Evolutionary conservation across 2,797 vertebrate genomes (phyloP).

Genomic region (Enteromius anoplus): DNA sequence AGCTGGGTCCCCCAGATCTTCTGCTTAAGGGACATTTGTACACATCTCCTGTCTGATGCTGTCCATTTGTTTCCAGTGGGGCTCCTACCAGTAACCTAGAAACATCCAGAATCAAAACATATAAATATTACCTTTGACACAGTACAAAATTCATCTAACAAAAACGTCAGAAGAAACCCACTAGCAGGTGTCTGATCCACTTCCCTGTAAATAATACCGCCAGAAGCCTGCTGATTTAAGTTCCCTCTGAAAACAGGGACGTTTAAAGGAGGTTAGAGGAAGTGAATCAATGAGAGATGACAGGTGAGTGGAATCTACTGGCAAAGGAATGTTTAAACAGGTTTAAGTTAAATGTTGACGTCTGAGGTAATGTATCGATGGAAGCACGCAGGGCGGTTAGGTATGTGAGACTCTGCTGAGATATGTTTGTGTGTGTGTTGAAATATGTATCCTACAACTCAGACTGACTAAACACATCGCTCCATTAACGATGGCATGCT

Average conservation of each 20-base stretch:
- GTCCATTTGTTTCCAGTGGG: constrained; percentile 91
- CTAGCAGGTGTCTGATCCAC: constrained; percentile 29
- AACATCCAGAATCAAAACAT: constrained; percentile 46
- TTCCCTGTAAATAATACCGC: constrained; percentile 32
- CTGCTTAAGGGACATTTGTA: constrained; percentile 90
- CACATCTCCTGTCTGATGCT: constrained; percentile 93
- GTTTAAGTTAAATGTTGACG: constrained; percentile 34
- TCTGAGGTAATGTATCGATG: constrained; percentile 43
- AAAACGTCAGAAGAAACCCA: constrained; percentile 1
- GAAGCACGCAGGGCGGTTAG: constrained; percentile 28
- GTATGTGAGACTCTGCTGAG: constrained; percentile 31
- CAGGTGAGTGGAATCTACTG: constrained; percentile 30
- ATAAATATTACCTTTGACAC: constrained; percentile 29
- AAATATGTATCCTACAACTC: constrained; percentile 42
- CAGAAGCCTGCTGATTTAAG: constrained; percentile 36
- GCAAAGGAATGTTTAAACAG: constrained; percentile 51
- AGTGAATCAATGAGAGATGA: constrained; percentile 41
- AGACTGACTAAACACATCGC: constrained; percentile 46
- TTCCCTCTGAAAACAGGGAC: constrained; percentile 32
- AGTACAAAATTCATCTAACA: background rate
- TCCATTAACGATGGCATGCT: constrained; percentile 40
- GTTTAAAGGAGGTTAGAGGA: constrained; percentile 14
- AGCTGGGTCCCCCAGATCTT: constrained; percentile 83
- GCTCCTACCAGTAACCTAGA: constrained; percentile 95
- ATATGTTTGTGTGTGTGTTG: constrained; percentile 31